Evolutionary conservation across 2,888 invertebrate species (phyloP).

Genomic region (Melanchra persicariae): DNA sequence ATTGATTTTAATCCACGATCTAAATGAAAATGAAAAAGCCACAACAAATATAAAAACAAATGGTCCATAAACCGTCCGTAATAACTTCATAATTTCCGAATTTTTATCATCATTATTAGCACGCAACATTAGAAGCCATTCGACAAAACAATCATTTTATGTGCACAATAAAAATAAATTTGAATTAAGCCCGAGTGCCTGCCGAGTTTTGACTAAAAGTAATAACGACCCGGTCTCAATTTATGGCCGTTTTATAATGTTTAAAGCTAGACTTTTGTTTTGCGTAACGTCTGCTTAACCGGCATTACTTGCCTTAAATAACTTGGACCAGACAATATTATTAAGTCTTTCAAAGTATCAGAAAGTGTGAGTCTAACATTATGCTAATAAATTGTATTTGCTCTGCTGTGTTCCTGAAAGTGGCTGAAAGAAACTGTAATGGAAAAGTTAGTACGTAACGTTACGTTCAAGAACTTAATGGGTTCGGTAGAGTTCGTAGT

Average conservation of each 20-base stretch:
- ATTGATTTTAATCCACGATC: neutral
- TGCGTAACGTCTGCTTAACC: constrained; percentile 55
- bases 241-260: constrained; percentile 66
- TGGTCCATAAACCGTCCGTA: constrained; percentile 20
- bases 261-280: constrained; percentile 57
- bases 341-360: constrained; percentile 45
- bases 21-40: constrained; percentile 13
- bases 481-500: constrained; percentile 28
- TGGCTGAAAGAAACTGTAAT: constrained; percentile 41
- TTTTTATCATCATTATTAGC: constrained; percentile 40
- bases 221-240: constrained; percentile 69
- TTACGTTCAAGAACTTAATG: constrained; percentile 39
- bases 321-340: constrained; percentile 45
- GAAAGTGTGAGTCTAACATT: constrained; percentile 32
- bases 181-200: constrained; percentile 66
- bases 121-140: constrained; percentile 53
- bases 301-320: constrained; percentile 51
- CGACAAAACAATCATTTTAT: constrained; percentile 65
- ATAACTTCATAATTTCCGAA: constrained; percentile 34
- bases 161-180: constrained; percentile 74
- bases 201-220: constrained; percentile 66
- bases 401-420: constrained; percentile 25
- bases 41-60: constrained; percentile 26
- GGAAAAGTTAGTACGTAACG: constrained; percentile 40
- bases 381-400: constrained; percentile 56